These are phyloP conservation scores for Tiliqua scincoides DNA, from an alignment of 2,113 vertebrate species.

Conservation along the genomic window DNA sequence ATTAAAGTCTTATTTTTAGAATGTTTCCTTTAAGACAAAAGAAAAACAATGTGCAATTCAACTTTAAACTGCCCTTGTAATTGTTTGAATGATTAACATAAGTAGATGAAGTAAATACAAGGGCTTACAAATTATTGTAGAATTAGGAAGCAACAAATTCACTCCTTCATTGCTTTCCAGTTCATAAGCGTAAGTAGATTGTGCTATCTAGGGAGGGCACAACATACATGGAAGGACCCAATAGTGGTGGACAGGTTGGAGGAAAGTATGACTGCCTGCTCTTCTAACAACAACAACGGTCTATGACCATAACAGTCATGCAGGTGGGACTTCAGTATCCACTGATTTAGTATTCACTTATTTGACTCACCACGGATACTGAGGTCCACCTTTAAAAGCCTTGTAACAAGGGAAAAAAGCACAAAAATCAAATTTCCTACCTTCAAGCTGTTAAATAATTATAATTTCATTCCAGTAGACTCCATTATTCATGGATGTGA, in stretches of 20 bases:
- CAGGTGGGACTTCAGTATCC: too few relatives aligned
- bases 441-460: too few relatives aligned
- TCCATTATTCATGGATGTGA: too few relatives aligned
- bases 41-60: conserved; percentile 22
- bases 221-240: not conserved
- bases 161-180: not conserved
- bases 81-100: conserved; percentile 13
- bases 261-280: not conserved
- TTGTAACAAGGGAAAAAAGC: too few relatives aligned
- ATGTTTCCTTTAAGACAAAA: conserved; percentile 23
- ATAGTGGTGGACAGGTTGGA: not conserved
- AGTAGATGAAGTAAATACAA: not conserved
- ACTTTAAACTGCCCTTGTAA: not conserved
- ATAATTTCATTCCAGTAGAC: too few relatives aligned
- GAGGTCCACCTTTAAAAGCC: too few relatives aligned
- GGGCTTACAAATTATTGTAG: not conserved
- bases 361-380: too few relatives aligned
- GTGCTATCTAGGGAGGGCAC: not conserved
- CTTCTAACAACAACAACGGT: not conserved
- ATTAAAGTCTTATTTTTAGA: conserved; percentile 11
- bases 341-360: too few relatives aligned
- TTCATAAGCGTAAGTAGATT: not conserved
- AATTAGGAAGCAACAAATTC: too few relatives aligned
- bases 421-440: too few relatives aligned
- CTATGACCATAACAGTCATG: too few relatives aligned